Conservation (phyloP, 2,113 vertebrate genomes). For the Odontophorus gujanensis region DNA sequence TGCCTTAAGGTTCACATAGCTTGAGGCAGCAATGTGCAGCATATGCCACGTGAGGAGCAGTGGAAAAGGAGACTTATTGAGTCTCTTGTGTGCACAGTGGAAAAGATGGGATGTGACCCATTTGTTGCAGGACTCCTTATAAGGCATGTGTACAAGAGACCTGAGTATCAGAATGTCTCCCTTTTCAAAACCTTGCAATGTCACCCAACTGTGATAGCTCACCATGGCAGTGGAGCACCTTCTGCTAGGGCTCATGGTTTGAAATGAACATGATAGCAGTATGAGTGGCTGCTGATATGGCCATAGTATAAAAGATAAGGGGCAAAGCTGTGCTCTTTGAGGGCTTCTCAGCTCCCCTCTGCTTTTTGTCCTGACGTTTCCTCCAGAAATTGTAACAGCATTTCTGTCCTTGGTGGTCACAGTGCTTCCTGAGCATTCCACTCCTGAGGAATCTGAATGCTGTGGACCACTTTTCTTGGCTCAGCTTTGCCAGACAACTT, state of each 20-base stretch:
- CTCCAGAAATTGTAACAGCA: background rate
- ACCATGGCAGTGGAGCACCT: background rate
- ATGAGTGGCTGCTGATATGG: rapidly evolving
- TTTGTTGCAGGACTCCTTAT: background rate
- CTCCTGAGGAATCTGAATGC: background rate
- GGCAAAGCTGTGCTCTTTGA: background rate
- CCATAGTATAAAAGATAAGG: background rate
- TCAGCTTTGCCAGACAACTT: background rate
- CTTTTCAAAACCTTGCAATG: background rate
- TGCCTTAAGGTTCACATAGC: background rate
- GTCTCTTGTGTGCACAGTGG: rapidly evolving
- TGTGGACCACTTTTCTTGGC: background rate
- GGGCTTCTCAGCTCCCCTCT: background rate
- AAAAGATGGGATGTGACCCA: background rate
- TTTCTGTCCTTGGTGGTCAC: background rate
- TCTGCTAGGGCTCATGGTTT: background rate
- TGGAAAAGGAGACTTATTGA: background rate
- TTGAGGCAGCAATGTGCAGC: background rate
- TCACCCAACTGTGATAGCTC: rapidly evolving
- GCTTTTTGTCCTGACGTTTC: background rate
- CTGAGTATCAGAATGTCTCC: background rate
- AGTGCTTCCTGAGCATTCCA: background rate
- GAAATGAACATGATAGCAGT: background rate
- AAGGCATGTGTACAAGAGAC: background rate
- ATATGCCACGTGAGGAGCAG: background rate